A percentile compares a stretch with the other conserved stretches of the same genome.
Evolutionary conservation across 2,113 vertebrate species (phyloP).

Genomic region (Syngnathus typhle): DNA sequence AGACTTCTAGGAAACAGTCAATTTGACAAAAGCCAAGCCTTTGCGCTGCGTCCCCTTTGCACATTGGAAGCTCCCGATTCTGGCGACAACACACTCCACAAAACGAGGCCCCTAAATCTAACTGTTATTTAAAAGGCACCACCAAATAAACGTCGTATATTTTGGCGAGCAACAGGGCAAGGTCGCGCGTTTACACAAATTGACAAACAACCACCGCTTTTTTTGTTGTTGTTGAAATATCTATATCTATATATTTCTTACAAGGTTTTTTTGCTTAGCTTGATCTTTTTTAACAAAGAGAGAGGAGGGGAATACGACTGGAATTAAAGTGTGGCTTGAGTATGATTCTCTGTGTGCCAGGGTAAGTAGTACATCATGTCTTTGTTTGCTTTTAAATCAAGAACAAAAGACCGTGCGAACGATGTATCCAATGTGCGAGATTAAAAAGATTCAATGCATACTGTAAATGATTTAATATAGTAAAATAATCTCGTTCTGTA

Average conservation of each 20-base stretch:
- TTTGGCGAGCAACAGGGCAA: not conserved
- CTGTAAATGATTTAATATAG: not conserved
- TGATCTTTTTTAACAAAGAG: conserved; percentile 3
- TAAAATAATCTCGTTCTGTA: not conserved
- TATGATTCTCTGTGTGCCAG: conserved; percentile 76
- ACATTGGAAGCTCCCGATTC: conserved; percentile 34
- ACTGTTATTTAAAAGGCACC: not conserved
- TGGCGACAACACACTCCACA: conserved; percentile 50
- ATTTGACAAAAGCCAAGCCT: conserved; percentile 66
- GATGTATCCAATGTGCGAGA: not conserved
- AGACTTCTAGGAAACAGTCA: conserved; percentile 72
- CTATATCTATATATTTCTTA: not conserved
- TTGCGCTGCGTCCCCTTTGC: conserved; percentile 54
- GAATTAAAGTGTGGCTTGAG: conserved; percentile 27
- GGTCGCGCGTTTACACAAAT: not conserved
- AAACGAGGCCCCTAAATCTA: conserved; percentile 6
- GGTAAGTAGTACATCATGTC: conserved; percentile 67
- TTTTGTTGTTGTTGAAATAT: not conserved
- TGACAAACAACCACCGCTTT: not conserved
- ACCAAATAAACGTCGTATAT: not conserved
- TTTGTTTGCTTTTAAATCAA: not conserved
- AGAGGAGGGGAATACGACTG: not conserved
- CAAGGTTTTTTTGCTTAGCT: not conserved
- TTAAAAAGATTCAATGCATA: not conserved
- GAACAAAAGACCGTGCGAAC: not conserved